A percentile compares a stretch with the other conserved stretches of the same genome.
Evolutionary conservation across 1,140 invertebrate genomes (phyloP).

Genomic region (Neodiprion virginianus): DNA sequence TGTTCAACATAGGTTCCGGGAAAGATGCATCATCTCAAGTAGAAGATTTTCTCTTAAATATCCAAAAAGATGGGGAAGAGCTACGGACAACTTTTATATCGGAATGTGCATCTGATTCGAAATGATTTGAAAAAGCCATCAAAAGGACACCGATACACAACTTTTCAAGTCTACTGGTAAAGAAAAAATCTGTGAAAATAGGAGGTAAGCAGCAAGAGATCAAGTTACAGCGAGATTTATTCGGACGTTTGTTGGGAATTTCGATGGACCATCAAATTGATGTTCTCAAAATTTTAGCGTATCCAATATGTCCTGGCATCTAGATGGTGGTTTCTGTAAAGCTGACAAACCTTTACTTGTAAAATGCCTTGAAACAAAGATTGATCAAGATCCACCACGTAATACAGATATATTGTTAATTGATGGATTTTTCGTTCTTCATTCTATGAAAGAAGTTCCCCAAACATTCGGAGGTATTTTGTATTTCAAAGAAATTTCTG

Average conservation of each 20-base stretch:
- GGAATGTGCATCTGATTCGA: conserved; percentile 24
- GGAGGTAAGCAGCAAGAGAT: conserved; percentile 16
- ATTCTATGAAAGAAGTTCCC: not conserved
- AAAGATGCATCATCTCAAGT: conserved; percentile 34
- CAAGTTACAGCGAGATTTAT: conserved; percentile 28
- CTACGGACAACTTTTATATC: conserved; percentile 26
- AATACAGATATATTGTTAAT: conserved; percentile 29
- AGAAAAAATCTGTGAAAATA: conserved; percentile 20
- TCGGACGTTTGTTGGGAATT: conserved; percentile 30
- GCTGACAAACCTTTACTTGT: conserved; percentile 22
- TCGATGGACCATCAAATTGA: conserved; percentile 31
- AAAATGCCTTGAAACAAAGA: conserved; percentile 20
- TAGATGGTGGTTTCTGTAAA: conserved; percentile 22
- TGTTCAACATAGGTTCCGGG: conserved; percentile 36
- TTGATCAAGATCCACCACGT: conserved; percentile 25
- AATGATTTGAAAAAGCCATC: conserved; percentile 28
- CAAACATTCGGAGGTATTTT: too few relatives aligned
- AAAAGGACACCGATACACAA: conserved; percentile 19
- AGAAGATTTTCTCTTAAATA: conserved; percentile 34
- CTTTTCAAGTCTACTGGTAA: conserved; percentile 17
- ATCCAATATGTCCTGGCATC: conserved; percentile 28
- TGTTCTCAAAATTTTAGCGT: conserved; percentile 31
- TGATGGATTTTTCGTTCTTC: conserved; percentile 32
- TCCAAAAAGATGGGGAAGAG: conserved; percentile 30
- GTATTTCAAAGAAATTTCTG: too few relatives aligned